A percentile compares a stretch with the other conserved stretches of the same genome.
Evolutionary conservation across 2,888 invertebrate genomes (phyloP).

Genomic region (Caprella mutica): DNA sequence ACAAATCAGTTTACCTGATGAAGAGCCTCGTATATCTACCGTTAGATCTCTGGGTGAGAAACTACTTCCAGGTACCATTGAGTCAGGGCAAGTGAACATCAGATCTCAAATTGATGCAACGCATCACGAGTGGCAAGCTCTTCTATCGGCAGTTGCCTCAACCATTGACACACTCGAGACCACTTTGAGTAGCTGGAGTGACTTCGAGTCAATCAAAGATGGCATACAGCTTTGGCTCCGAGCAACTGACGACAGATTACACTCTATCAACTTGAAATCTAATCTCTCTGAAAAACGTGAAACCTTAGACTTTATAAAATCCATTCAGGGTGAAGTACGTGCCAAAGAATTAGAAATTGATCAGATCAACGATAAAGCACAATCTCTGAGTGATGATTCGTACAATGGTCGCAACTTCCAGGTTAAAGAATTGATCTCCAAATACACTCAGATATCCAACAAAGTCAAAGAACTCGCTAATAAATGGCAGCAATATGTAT

Average conservation of each 20-base stretch:
- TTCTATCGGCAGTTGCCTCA: constrained; percentile 59
- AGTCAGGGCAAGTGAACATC: constrained; percentile 70
- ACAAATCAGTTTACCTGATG: constrained; percentile 61
- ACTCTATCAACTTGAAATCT: constrained; percentile 73
- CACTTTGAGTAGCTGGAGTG: constrained; percentile 80
- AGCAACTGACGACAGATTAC: constrained; percentile 72
- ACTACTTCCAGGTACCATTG: constrained; percentile 74
- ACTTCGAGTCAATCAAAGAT: constrained; percentile 76
- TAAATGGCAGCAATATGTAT: constrained; percentile 85
- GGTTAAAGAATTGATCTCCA: constrained; percentile 77
- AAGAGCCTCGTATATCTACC: constrained; percentile 67
- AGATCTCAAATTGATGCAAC: constrained; percentile 74
- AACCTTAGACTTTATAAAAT: constrained; percentile 63
- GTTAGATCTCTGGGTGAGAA: constrained; percentile 75
- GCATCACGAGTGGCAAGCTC: constrained; percentile 79
- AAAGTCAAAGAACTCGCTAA: constrained; percentile 81
- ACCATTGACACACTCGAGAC: constrained; percentile 67
- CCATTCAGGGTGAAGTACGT: constrained; percentile 72
- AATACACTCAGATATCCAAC: constrained; percentile 78
- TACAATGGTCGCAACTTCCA: constrained; percentile 61
- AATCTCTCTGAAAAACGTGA: constrained; percentile 69
- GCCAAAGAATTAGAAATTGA: constrained; percentile 88
- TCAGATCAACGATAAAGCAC: constrained; percentile 79
- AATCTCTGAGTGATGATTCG: constrained; percentile 63
- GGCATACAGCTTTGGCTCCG: constrained; percentile 76